These are phyloP conservation scores for Falco berigora DNA, from an alignment of 2,797 vertebrate species.

Conservation along the genomic window DNA sequence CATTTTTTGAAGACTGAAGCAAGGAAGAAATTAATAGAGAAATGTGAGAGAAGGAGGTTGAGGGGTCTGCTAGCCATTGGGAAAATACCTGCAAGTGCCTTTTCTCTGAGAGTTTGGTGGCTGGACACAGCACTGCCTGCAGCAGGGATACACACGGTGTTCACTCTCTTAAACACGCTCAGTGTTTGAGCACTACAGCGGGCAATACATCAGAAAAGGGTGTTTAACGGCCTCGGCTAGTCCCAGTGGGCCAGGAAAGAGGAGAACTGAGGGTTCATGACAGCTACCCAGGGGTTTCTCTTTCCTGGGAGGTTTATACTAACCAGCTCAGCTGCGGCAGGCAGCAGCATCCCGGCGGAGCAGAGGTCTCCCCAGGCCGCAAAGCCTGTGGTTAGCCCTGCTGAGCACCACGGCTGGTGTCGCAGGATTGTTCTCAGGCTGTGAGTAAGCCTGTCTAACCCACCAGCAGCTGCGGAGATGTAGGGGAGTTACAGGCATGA, in stretches of 20 bases:
- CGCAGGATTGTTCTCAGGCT: not conserved
- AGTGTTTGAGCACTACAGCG: not conserved
- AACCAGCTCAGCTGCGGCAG: not conserved
- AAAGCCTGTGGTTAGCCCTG: not conserved
- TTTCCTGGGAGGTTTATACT: not conserved
- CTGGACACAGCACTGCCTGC: not conserved
- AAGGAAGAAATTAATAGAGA: not conserved
- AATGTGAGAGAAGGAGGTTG: not conserved
- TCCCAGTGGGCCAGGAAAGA: not conserved
- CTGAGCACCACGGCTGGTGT: not conserved
- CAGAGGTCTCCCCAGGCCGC: not conserved
- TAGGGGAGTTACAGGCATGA: not conserved
- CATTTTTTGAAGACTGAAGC: not conserved
- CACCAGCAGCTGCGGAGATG: not conserved
- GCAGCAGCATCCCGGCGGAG: not conserved
- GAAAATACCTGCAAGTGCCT: not conserved
- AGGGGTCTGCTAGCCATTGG: not conserved
- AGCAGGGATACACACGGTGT: fast-evolving
- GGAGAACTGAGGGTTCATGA: not conserved
- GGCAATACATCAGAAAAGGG: not conserved
- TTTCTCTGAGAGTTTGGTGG: not conserved
- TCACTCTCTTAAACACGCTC: not conserved
- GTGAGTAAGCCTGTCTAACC: not conserved
- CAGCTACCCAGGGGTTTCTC: not conserved
- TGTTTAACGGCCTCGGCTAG: not conserved